Base-by-base conservation (phyloP, 2,797 vertebrate species). In the Pangasius larnaudii region DNA sequence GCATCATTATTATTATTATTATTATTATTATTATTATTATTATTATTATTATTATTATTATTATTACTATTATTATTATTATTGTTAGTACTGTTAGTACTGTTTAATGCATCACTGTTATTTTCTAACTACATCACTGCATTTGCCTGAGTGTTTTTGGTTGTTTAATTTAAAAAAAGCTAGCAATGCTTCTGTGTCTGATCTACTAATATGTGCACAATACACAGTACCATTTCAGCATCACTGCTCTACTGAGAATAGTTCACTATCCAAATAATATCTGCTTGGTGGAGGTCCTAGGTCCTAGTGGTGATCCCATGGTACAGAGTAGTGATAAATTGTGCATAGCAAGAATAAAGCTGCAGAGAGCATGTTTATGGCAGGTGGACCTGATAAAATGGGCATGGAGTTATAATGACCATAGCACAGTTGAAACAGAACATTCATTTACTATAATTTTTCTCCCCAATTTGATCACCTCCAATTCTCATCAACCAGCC, bases 231-330 rank as follows among this genome's bases (percentile, higher is more conserved):
- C 79, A 63, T 2, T 3, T 82, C 24, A 46, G 39, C 30, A 36
- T 19, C 80, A 63, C 39, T 63, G 27, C 36, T 82, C 80, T 63
- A 9, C 36, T 63, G 80, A 82, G 58, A 82, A 63, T 63, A 82
- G 79, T 81, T 24, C 79, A 82, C 58, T 46, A 63, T 30, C 36
- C 58, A 82, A 42, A 82, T 46, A 63, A 63, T 63, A 82, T 42
- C 24, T 82, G 24, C 36, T 8, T 39, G n/a, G 36, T n/a, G 6
- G 11, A 63, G 39, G 36, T 46, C 58, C 58, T 63, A 1, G n/a
- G 46, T 46, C 46, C 46, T 46, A 46, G 46, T 46, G 36, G 6
- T 82, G 58, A 39, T 82, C 24, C 39, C 58, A 82, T 46, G 39
- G 80, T 63, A 59, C 22, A 82, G 80, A 2, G 53, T 22, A 24